These are phyloP conservation scores for Colius striatus DNA, from an alignment of 2,113 vertebrate species.

Conservation along the genomic window DNA sequence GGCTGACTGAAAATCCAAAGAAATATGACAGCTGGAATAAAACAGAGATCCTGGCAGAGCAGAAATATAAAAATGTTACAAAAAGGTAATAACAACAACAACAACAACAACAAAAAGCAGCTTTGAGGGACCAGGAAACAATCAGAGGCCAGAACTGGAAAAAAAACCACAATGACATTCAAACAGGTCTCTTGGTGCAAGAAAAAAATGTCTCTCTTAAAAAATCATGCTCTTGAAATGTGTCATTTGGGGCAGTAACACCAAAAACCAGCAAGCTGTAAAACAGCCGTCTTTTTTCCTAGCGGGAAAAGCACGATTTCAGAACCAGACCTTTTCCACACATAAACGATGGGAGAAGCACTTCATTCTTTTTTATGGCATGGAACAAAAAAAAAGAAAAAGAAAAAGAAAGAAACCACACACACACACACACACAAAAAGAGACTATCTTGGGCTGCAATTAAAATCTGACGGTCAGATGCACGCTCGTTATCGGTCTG, in stretches of 20 bases:
- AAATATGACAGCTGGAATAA: neutral
- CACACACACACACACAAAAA: neutral
- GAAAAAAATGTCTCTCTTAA: too few species aligned
- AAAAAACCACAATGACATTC: neutral
- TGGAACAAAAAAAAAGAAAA: neutral
- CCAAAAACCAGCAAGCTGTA: neutral
- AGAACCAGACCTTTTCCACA: constrained; percentile 1
- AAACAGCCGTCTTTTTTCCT: neutral
- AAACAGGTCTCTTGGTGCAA: neutral
- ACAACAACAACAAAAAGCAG: neutral
- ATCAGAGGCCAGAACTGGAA: neutral
- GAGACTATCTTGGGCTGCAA: neutral
- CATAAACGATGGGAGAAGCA: neutral
- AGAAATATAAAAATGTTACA: neutral
- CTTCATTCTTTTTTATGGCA: neutral
- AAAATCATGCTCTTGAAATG: rapidly evolving
- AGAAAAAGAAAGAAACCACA: neutral
- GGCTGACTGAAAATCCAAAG: neutral
- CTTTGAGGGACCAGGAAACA: neutral
- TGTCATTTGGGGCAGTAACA: neutral
- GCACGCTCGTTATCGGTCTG: rapidly evolving
- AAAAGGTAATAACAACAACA: neutral
- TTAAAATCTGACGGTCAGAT: neutral
- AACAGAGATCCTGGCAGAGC: neutral
- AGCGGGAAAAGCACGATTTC: neutral